Evolutionary conservation across 2,888 invertebrate genomes (phyloP), one percentile per base, ranked within the genome.

Genomic region (Molorchus minor): DNA sequence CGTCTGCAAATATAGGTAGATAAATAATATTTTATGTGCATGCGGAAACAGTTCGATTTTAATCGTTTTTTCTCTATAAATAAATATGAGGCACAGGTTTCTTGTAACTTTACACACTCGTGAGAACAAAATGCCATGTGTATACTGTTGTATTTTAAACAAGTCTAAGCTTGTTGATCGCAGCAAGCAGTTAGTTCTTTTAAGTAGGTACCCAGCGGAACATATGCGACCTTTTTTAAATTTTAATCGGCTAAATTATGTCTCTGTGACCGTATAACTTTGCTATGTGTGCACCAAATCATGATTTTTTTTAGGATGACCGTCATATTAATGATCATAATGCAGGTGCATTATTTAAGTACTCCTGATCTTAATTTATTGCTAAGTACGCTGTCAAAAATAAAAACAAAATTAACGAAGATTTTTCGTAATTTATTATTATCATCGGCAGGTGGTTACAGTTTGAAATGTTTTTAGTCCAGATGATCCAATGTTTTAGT

Each of bases 191-290:
- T 21, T 36, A 36, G 25, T 43, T 44, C 25, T 29, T 29, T 21
- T 29, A n/a, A 29, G 44, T 29, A 12, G 15, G 15, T 20, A 20
- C 21, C 5, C 29, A 44, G 15, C 29, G 29, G 44, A 44, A 21
- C 44, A 44, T 44, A 29, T 44, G 44, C 17, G 44, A 15, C 16
- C 44, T 10, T 45, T 45, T 45, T 45, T 45, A 33, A 45, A n/a
- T 15, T 8, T 33, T 19, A 45, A 45, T n/a, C 45, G 7, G 30
- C n/a, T 16, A 12, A 45, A 45, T 45, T 16, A 21, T 21, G 25
- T 25, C 7, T 13, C 13, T 21, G 21, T 15, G 25, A 21, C 16
- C 15, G 16, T 36, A 36, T 36, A 36, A 36, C 36, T 36, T 36
- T 16, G 15, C 16, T 16, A 15, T 36, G 36, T 36, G 16, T 16